Conservation (phyloP, 2,888 invertebrate species). For the Crocallis elinguaria region DNA sequence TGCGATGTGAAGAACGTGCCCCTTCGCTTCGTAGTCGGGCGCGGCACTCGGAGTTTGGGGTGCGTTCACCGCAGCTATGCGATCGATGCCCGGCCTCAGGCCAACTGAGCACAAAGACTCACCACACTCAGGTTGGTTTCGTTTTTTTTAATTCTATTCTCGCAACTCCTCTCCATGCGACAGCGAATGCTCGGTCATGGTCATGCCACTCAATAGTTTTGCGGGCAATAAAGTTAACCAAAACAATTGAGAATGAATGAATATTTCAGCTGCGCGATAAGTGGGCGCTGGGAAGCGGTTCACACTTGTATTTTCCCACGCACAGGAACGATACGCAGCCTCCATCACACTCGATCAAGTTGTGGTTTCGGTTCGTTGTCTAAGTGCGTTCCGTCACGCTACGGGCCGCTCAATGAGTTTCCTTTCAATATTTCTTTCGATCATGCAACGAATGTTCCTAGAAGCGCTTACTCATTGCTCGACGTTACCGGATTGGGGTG, state of each 20-base stretch:
- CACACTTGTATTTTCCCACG: conserved; percentile 60
- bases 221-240: conserved; percentile 30
- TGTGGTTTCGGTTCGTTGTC: conserved; percentile 57
- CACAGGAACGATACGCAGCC: conserved; percentile 47
- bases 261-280: conserved; percentile 46
- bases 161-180: background rate
- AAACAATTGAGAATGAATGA: conserved; percentile 47
- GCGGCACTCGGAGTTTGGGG: conserved; percentile 72
- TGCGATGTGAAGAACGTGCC: conserved; percentile 54
- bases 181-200: conserved; percentile 39
- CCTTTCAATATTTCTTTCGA: conserved; percentile 50
- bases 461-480: conserved; percentile 57
- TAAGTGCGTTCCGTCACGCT: conserved; percentile 64
- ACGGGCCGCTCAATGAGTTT: conserved; percentile 50
- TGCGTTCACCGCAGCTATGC: conserved; percentile 74
- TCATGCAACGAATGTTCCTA: conserved; percentile 51
- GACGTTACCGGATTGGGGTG: conserved; percentile 43
- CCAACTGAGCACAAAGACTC: conserved; percentile 62
- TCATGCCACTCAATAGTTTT: conserved; percentile 40
- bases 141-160: conserved; percentile 29
- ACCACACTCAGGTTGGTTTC: conserved; percentile 60
- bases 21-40: conserved; percentile 59
- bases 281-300: conserved; percentile 47
- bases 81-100: conserved; percentile 77
- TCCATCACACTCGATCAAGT: conserved; percentile 57